Evolutionary conservation across 2,797 vertebrate genomes (phyloP), one percentile per base, ranked within the genome.

Genomic region (Micropoecilia bifurca): DNA sequence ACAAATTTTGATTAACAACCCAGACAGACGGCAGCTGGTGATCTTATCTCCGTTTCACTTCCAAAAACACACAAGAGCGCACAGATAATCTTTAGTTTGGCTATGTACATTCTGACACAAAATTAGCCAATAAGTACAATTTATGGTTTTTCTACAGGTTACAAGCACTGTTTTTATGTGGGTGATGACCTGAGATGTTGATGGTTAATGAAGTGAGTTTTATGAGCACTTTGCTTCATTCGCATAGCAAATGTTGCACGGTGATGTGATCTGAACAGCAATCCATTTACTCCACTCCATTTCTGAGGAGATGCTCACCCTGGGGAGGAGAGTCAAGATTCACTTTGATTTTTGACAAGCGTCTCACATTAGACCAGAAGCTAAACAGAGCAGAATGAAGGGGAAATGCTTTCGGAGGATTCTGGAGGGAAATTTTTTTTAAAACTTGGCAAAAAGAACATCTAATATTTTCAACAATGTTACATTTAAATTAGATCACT

Each of bases 221-320:
- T 53, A 46, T 72, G 69, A 80, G 72, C 75, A 43, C 46, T 73
- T 75, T 74, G 75, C 66, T 72, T 79, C 47, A 39, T 43, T 79
- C 78, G 57, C 72, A 39, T 0, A 59, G 61, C 8, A 45, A 75
- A 76, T 71, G 69, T 80, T 73, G 41, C 28, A 6, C 5, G 0
- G 25, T 22, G 33, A 78, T 33, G 80, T 81, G 81, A 81, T 74
- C 72, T 16, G 71, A 87, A 79, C 77, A 55, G 18, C 14, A 45
- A 77, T 75, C 82, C 73, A 13, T 63, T 73, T 75, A 73, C 71
- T 20, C 36, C 16, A 0, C 77, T 77, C 68, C 50, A 36, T 77
- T 33, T 79, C 18, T 68, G 55, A 59, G 53, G 41, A 73, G 75
- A 81, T 18, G 72, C 45, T 79, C 71, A 33, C 79, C 66, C 80